These are phyloP conservation scores for Pachyrhynchus sulphureomaculatus DNA, from an alignment of 1,140 invertebrate species.

Conservation along the genomic window DNA sequence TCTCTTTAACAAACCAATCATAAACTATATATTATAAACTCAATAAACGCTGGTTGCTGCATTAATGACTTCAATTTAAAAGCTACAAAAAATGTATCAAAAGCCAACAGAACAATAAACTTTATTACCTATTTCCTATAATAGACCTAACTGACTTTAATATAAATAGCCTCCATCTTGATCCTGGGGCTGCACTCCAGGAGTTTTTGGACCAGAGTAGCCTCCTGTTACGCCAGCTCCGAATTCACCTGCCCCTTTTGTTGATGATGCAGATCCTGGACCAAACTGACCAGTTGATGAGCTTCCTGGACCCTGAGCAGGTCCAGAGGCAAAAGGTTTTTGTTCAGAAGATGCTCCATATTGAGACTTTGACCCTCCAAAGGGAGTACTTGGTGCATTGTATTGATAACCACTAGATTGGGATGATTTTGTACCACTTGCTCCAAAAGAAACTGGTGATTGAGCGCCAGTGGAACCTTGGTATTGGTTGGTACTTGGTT, in stretches of 20 bases:
- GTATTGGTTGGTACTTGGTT: no score
- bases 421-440: not conserved
- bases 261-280: not conserved
- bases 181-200: constrained; percentile 19
- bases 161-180: constrained; percentile 21
- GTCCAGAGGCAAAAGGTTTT: not conserved
- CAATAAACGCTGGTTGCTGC: no score
- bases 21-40: no score
- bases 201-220: not conserved
- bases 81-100: no score
- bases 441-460: not conserved
- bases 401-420: constrained; percentile 13
- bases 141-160: no score
- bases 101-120: no score
- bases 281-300: constrained; percentile 1
- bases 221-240: no score
- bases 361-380: not conserved
- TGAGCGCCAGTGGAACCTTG: not conserved
- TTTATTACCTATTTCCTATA: no score
- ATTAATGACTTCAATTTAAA: no score
- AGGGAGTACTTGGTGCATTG: not conserved
- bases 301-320: not conserved
- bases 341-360: not conserved
- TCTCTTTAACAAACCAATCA: no score
- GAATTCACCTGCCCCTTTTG: not conserved